Evolutionary conservation across 2,888 invertebrate species (phyloP), one percentile per base, ranked within the genome.

Genomic region (Neoitamus cyanurus): DNA sequence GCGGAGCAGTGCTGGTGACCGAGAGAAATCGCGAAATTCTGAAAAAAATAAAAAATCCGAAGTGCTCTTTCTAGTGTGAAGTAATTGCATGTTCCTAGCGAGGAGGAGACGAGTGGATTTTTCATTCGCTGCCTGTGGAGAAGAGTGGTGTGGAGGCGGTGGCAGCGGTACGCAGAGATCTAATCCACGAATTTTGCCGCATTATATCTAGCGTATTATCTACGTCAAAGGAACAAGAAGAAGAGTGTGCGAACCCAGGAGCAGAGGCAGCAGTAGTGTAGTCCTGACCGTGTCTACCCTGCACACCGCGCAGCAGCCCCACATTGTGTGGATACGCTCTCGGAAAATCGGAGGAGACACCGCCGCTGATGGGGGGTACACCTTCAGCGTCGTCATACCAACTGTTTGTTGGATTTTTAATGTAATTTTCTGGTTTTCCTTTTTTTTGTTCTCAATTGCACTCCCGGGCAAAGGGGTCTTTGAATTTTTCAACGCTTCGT

Each of bases 371-470:
- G 82, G 82, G 82, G 69, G 82, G 82, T 37, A 69, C 69, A 30
- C 82, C 82, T 42, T 42, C 42, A 36, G 68, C 82, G 31, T 37
- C 82, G 69, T 78, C 78, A 58, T 69, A 69, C 34, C 82, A 82
- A 36, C 82, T 82, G 69, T 13, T 82, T 28, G 28, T 68, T 69
- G 82, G 69, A 69, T 69, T 46, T 69, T 37, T 82, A 82, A 82
- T 82, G 82, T 82, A 82, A 82, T 82, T 82, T 48, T 31, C 28
- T 25, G 25, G 28, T 48, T 48, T 34, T 25, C 34, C 31, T 34
- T 28, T 80, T 69, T 37, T 82, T 42, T 0, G 20, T 31, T 80
- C 15, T 9, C 25, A 20, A 58, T 80, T 58, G 70, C 70, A 31
- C 70, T 70, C 25, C 58, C 20, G 58, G 25, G 48, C 78, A 42